These are phyloP conservation scores for Matsumurasca onukii DNA, from an alignment of 1,140 invertebrate species.

Conservation along the genomic window DNA sequence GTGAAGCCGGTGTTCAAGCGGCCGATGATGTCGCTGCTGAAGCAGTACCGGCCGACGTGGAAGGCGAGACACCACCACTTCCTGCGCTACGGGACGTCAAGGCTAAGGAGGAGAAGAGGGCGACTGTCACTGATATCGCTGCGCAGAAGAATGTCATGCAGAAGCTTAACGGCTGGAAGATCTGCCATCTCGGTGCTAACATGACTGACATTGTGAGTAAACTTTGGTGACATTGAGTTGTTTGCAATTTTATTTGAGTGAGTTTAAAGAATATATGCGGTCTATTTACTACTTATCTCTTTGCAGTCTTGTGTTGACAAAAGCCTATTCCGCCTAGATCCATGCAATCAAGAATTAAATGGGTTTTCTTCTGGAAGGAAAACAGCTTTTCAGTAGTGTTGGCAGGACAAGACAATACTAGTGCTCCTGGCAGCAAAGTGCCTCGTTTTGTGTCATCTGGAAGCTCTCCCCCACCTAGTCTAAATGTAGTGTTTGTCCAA, in stretches of 20 bases:
- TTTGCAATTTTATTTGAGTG: conserved; percentile 29
- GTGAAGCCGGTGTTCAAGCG: conserved; percentile 44
- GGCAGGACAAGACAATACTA: too few species aligned
- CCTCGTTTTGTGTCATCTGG: too few species aligned
- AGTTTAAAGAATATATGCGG: conserved; percentile 18
- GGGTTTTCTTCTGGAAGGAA: too few species aligned
- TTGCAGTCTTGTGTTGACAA: not conserved
- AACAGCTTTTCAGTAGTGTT: too few species aligned
- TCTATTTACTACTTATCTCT: too few species aligned
- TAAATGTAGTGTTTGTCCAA: too few species aligned
- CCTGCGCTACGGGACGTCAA: conserved; percentile 82
- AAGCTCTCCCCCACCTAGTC: too few species aligned
- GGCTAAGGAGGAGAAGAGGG: conserved; percentile 78
- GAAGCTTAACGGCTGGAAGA: conserved; percentile 94
- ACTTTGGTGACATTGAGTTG: too few species aligned
- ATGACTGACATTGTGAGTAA: conserved; percentile 84
- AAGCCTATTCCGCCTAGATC: not conserved
- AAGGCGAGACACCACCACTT: conserved; percentile 78
- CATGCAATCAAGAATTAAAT: not conserved
- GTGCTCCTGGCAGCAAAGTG: too few species aligned
- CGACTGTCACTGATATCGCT: conserved; percentile 84
- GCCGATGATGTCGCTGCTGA: conserved; percentile 50
- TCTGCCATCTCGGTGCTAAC: conserved; percentile 88
- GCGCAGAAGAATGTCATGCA: conserved; percentile 85
- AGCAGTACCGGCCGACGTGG: conserved; percentile 53